Evolutionary conservation across 2,113 vertebrate species (phyloP), one percentile per base, ranked within the genome.

Genomic region (Todiramphus chloris): DNA sequence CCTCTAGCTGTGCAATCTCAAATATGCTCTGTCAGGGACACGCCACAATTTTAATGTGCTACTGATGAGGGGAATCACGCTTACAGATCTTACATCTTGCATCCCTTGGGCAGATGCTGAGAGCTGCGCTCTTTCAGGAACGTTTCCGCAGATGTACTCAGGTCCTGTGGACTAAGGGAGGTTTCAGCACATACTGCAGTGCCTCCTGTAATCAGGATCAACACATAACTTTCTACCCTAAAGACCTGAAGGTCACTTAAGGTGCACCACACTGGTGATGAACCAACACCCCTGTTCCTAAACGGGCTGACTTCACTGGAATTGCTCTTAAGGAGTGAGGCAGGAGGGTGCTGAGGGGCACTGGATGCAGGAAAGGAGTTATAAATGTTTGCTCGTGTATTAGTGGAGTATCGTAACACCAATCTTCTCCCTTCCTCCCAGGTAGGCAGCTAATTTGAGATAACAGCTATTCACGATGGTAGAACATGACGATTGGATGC

Each of bases 1-100:
- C 94, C 96, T 95, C 90, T 95, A 94, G 95, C 94, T 95, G 94
- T 66, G 59, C 44, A 93, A 82, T 46, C 53, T 92, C 77, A 94
- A 59, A 91, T 16, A 74, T 13, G 62, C n/a, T 37, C 59, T 67
- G 33, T 59, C 33, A 67, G 76, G n/a, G 88, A 46, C 30, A 37
- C 0, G 53, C 4, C 33, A 84, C 80, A 58, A 4, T 79, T 76
- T 74, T 33, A 48, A 81, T 5, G 33, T 51, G 37, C 58, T 87
- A 35, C 4, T 62, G 56, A 80, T 75, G 14, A 90, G n/a, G 35
- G 67, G 41, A 91, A 68, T 53, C 31, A 28, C 7, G 6, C 50
- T 70, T 44, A 48, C 1, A 80, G 62, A 62, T 41, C n/a, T 64
- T 48, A 5, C 6, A 53, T n/a, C n/a, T n/a, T n/a, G n/a, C n/a